Percentiles rank a stretch among this genome's conserved stretches.
phyloP scores from a whole-genome alignment of 2,797 vertebrate species.

The Cryptoblepharus egeriae region DNA sequence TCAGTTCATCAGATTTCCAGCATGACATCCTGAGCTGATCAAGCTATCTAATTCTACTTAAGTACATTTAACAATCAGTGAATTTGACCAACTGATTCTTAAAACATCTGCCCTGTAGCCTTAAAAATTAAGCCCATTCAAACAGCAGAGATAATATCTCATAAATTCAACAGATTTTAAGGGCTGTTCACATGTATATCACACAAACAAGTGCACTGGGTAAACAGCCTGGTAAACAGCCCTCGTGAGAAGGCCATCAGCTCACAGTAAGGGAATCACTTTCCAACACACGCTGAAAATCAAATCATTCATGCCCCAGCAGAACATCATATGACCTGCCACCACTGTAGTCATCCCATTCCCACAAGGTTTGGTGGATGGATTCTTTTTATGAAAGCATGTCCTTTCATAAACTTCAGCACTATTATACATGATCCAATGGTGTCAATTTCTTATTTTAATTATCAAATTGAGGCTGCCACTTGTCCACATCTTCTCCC shows the following conservation, averaged over 20 bases:
- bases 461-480: not conserved
- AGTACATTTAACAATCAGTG: not conserved
- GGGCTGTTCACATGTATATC: too few relatives aligned
- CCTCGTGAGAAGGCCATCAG: not conserved
- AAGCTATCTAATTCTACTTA: not conserved
- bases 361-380: not conserved
- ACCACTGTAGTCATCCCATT: not conserved
- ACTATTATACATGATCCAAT: too few relatives aligned
- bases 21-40: not conserved
- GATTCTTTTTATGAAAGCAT: not conserved
- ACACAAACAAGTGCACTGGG: too few relatives aligned
- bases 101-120: too few relatives aligned
- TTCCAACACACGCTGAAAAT: not conserved
- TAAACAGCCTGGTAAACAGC: not conserved
- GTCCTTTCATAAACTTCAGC: too few relatives aligned
- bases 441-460: not conserved
- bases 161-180: too few relatives aligned
- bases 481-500: not conserved
- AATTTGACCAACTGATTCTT: accelerated
- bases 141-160: too few relatives aligned
- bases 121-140: too few relatives aligned
- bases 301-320: not conserved
- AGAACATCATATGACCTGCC: not conserved
- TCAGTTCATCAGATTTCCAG: not conserved
- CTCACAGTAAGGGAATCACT: not conserved